phyloP scores from a whole-genome alignment of 1,140 invertebrate species.

The Himalopsyche phryganea region DNA sequence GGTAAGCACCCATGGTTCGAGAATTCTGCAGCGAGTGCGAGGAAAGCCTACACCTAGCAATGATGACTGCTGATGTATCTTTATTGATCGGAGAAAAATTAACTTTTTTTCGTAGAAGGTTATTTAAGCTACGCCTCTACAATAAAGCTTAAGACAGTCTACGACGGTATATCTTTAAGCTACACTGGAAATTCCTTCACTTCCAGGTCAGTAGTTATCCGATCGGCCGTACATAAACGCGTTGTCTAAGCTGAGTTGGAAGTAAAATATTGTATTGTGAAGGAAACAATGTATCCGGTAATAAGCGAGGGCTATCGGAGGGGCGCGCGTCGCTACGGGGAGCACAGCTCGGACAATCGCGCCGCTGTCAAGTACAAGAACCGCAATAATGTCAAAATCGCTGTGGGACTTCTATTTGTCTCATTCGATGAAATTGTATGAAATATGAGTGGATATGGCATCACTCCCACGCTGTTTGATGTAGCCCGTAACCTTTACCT shows the following conservation, averaged over 20 bases:
- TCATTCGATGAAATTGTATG: not conserved
- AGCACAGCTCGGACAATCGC: conserved; percentile 9
- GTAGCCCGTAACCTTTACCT: too few species aligned
- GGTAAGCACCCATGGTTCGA: too few species aligned
- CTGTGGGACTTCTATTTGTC: conserved; percentile 24
- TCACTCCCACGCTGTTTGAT: too few species aligned
- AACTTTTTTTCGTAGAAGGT: too few species aligned
- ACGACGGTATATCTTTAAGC: not conserved
- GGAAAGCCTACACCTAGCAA: too few species aligned
- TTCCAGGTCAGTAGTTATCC: conserved; percentile 18
- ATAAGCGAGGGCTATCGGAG: not conserved
- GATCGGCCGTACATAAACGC: conserved; percentile 9
- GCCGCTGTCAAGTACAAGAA: conserved; percentile 30
- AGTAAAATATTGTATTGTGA: conserved; percentile 19
- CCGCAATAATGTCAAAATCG: conserved; percentile 32
- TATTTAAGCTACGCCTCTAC: too few species aligned
- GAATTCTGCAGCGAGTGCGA: too few species aligned
- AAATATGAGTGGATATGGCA: too few species aligned
- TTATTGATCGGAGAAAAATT: too few species aligned
- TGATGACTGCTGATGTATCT: too few species aligned
- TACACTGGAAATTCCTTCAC: conserved; percentile 8
- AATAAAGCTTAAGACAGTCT: too few species aligned
- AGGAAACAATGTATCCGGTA: conserved; percentile 15
- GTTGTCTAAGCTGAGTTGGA: conserved; percentile 1
- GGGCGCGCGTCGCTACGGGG: not conserved